Base-by-base conservation (phyloP, 2,888 invertebrate genomes). In the Apotomis betuletana region DNA sequence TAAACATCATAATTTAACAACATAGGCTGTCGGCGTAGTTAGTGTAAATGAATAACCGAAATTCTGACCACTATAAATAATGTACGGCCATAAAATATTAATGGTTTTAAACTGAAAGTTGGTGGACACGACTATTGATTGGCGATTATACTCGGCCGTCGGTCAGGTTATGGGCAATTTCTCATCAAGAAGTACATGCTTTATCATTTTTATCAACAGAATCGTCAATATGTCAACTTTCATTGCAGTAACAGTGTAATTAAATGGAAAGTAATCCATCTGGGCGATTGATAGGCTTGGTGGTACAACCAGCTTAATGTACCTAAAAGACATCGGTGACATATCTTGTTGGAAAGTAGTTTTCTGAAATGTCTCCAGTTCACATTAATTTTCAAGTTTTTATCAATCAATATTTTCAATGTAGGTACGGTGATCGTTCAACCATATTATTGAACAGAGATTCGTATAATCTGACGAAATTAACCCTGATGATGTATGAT, bases 201-300 rank as follows among this genome's bases (percentile, higher is more conserved):
- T 15, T 46, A 57, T 65, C 46, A 65, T 57, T 65, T 68, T 69
- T 54, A 69, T 54, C 61, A 54, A 63, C 44, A 61, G 36, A 27
- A 61, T 69, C 61, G 60, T 57, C 27, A 64, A 64, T 57, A 65
- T n/a, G 55, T 65, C 65, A 65, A 65, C 44, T 65, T 57, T 65
- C 65, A 57, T 41, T 8, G 55, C 27, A 12, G 49, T 49, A 49
- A 46, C 65, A n/a, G 44, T 38, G 58, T 64, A 65, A 65, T 55
- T 12, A 57, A 65, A 57, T 65, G 27, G 65, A 65, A 65, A 65
- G 65, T 57, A 65, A 65, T 55, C 44, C 49, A 49, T 49, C 55
- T 57, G 44, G n/a, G 27, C n/a, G 58, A 58, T 38, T 58, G 58
- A 58, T 38, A 38, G 12, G 15, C 46, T 15, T 5, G 9, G 15